Evolutionary conservation across 2,888 invertebrate species (phyloP).

Genomic region (Drosophila mayaguana): DNA sequence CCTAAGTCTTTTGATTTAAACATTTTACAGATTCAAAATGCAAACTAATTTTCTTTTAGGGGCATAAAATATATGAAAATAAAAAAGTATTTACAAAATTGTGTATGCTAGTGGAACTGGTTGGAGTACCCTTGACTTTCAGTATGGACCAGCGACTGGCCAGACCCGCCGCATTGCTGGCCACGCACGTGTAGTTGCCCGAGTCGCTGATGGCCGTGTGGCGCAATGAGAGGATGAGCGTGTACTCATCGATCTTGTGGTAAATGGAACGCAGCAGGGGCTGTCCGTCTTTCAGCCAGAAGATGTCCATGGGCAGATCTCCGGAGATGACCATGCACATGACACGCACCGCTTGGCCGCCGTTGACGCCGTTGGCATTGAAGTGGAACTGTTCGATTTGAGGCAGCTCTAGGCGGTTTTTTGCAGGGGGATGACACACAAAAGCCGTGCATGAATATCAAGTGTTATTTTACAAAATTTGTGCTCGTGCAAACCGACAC

Average conservation of each 20-base stretch:
- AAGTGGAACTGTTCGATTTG: conserved; percentile 87
- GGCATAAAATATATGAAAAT: conserved; percentile 12
- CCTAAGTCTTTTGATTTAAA: conserved; percentile 28
- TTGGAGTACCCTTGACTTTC: conserved; percentile 87
- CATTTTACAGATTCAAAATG: not conserved
- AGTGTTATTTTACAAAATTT: conserved; percentile 45
- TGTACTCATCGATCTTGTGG: conserved; percentile 86
- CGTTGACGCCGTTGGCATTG: conserved; percentile 86
- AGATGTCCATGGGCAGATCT: conserved; percentile 91
- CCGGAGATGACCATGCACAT: conserved; percentile 91
- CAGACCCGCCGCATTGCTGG: conserved; percentile 87
- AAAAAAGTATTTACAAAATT: conserved; percentile 20
- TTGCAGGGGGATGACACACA: conserved; percentile 32
- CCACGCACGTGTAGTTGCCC: conserved; percentile 88
- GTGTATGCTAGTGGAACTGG: not conserved
- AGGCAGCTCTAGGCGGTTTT: conserved; percentile 84
- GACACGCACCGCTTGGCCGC: conserved; percentile 86
- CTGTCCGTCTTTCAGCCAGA: conserved; percentile 87
- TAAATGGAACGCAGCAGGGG: conserved; percentile 82
- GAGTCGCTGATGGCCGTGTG: conserved; percentile 85
- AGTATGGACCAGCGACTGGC: conserved; percentile 86
- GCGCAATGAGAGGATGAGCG: conserved; percentile 85
- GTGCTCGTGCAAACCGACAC: conserved; percentile 63
- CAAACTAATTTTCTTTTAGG: not conserved
- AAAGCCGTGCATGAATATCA: conserved; percentile 63